These are phyloP conservation scores for Coturnix japonica DNA, from an alignment of 2,113 vertebrate species.

Conservation along the genomic window DNA sequence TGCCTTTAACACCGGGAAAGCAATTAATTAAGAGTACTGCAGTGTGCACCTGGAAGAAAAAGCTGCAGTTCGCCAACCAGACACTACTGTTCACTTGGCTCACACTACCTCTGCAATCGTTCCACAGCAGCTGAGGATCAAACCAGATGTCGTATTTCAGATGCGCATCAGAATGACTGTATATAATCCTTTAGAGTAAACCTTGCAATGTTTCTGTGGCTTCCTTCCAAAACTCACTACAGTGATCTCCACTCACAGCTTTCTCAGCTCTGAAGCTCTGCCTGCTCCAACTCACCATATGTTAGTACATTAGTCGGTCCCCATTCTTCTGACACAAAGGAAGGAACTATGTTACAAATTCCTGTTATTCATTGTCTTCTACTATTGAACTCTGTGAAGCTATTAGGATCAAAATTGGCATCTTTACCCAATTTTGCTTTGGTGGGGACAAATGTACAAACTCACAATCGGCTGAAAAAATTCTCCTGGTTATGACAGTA, in stretches of 20 bases:
- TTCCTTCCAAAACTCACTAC: background rate
- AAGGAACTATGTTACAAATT: background rate
- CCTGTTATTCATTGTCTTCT: background rate
- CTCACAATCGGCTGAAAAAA: background rate
- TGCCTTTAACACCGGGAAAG: background rate
- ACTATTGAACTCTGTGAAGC: background rate
- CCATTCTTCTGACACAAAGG: background rate
- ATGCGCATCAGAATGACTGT: background rate
- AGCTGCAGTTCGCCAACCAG: background rate
- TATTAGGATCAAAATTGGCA: background rate
- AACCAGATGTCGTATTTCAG: background rate
- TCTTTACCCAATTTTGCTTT: background rate
- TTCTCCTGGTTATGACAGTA: fast-evolving
- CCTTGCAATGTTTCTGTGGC: background rate
- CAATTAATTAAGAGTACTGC: fast-evolving
- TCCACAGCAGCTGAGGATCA: background rate
- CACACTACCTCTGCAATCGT: background rate
- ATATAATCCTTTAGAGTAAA: background rate
- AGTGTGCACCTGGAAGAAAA: background rate
- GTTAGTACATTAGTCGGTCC: background rate
- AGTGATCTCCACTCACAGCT: background rate
- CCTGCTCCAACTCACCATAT: background rate
- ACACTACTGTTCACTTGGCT: background rate
- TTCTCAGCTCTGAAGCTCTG: background rate
- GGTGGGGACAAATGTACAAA: background rate